Evolutionary conservation across 2,113 vertebrate species (phyloP).

Genomic region (Cyphomyrus discorhynchus): DNA sequence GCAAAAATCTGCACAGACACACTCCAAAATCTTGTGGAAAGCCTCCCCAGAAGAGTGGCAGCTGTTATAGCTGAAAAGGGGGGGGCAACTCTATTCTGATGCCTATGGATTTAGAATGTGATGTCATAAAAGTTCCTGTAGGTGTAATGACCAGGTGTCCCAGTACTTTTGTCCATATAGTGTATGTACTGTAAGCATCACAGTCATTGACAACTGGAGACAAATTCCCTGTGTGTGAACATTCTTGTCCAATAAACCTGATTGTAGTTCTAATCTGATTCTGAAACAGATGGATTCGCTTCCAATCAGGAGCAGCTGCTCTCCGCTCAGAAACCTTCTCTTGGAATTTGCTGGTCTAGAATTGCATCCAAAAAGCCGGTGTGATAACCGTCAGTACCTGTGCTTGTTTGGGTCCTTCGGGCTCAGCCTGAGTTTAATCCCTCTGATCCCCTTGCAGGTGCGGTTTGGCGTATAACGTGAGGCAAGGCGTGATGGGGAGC

Average conservation of each 20-base stretch:
- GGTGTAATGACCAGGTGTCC: not conserved
- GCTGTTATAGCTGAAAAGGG: not conserved
- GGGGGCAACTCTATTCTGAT: not conserved
- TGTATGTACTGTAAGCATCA: not conserved
- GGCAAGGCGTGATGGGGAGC: not conserved
- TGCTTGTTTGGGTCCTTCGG: not conserved
- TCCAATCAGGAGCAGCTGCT: not conserved
- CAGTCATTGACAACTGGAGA: not conserved
- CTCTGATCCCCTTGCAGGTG: not conserved
- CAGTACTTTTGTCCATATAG: not conserved
- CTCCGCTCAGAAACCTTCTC: not conserved
- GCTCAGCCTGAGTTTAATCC: not conserved
- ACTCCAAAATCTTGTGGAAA: not conserved
- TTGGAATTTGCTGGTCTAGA: not conserved
- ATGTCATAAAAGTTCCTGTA: not conserved
- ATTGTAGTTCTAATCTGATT: not conserved
- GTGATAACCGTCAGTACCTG: not conserved
- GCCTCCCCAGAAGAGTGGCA: not conserved
- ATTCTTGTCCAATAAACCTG: not conserved
- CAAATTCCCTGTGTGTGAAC: not conserved
- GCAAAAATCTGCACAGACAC: not conserved
- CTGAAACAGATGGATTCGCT: not conserved
- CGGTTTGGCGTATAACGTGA: not conserved
- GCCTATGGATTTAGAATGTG: not conserved
- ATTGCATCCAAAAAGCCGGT: not conserved